Percentiles rank a stretch among this genome's conserved stretches.
Conservation (phyloP, 2,113 vertebrate genomes). For the Probosciger aterrimus region DNA sequence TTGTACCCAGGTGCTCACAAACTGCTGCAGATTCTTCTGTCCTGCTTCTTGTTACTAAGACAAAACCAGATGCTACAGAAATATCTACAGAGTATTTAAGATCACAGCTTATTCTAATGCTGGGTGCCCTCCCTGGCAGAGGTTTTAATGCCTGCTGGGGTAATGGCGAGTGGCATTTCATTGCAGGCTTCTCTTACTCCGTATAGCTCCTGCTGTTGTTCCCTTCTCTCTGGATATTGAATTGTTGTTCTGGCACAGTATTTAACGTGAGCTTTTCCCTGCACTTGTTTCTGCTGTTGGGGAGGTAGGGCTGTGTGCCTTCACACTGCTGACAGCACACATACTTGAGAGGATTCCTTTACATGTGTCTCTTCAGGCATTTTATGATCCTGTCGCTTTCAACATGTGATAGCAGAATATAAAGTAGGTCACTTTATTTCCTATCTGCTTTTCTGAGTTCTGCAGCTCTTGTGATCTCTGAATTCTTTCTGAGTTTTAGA, state of each 20-base stretch:
- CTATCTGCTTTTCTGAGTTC: neutral
- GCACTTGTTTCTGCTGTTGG: neutral
- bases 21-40: neutral
- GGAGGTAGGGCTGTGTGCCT: neutral
- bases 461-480: conserved; percentile 8
- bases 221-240: neutral
- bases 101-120: neutral
- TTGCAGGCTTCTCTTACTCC: neutral
- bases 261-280: neutral
- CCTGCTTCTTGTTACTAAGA: neutral
- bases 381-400: neutral
- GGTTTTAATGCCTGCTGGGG: neutral
- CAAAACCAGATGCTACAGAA: neutral
- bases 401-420: neutral
- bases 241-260: neutral
- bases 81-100: neutral
- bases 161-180: neutral
- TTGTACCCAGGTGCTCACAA: neutral
- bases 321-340: neutral
- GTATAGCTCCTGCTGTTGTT: neutral
- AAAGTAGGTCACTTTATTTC: conserved; percentile 48
- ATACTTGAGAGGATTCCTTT: neutral
- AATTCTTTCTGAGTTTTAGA: neutral
- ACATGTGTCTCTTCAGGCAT: neutral
- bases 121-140: neutral